Base-by-base conservation (phyloP, 2,797 vertebrate species). In the Mormyrus proboscirostris region DNA sequence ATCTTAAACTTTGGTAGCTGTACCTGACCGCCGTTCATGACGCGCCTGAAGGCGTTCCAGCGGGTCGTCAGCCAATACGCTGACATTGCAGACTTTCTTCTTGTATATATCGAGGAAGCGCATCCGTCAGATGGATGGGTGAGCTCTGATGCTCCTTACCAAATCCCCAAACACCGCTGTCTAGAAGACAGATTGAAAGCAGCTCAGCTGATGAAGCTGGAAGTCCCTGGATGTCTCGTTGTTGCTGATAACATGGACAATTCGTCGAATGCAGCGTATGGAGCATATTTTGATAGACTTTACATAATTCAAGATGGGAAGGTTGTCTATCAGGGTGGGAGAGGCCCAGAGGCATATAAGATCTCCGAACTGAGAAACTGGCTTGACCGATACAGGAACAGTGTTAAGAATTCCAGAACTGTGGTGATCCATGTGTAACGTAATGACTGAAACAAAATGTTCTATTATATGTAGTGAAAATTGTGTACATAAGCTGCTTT, bases 21-120 rank as follows among this genome's bases (percentile, higher is more conserved):
- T 96, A 99, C 98, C 96, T 99, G 98, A 99, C 98, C 98, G 86
- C 98, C 98, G 53, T 99, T 99, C 95, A 99, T 99, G 98, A 98
- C 97, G 95, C 98, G 98, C 85, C 96, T 99, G 95, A 93, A 97
- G 91, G 97, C 98, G 92, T 99, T 98, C 94, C 96, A 96, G 94
- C 97, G 98, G 95, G 96, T 99, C 93, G 97, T 96, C 88, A 93
- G 95, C 92, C 97, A 97, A 94, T 98, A 98, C 95, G 95, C 96
- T 90, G 97, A 97, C 95, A 96, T 98, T 92, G 98, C 98, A 16
- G 98, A 99, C 96, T 99, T 97, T 90, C 94, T 99, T 91, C 96
- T 99, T 91, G 97, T 99, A 65, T 99, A 99, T 93, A 99, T 99
- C 90, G 98, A 99, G 93, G 98, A 99, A 93, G 98, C 98, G 88